Evolutionary conservation across 2,113 vertebrate genomes (phyloP).

Genomic region (Silurus asotus): DNA sequence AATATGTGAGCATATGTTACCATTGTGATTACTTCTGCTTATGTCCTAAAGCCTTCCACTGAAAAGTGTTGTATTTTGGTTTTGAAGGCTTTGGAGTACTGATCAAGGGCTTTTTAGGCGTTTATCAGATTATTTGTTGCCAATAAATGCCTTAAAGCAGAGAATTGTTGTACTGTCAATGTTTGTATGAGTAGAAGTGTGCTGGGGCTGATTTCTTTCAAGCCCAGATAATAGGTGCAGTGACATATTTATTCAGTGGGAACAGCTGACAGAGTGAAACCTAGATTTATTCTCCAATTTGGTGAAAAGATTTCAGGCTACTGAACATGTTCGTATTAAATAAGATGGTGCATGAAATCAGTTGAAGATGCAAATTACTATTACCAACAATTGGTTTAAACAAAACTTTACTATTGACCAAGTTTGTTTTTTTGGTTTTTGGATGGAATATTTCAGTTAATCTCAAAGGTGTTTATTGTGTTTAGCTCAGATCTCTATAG

Average conservation of each 20-base stretch:
- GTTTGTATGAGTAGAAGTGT: background rate
- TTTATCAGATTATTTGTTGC: too few relatives aligned
- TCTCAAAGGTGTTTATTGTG: too few relatives aligned
- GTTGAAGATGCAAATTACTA: background rate
- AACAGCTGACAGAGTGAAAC: background rate
- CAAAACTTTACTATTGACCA: too few relatives aligned
- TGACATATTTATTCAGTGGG: background rate
- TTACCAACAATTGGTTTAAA: too few relatives aligned
- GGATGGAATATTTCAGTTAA: too few relatives aligned
- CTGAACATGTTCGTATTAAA: background rate
- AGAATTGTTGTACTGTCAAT: background rate
- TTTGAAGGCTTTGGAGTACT: background rate
- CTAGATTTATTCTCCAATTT: background rate
- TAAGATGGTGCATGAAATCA: background rate
- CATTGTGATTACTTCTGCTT: background rate
- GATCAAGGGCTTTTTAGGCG: background rate
- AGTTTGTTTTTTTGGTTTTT: too few relatives aligned
- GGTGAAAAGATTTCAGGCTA: background rate
- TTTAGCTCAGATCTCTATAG: too few relatives aligned
- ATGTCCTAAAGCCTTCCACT: background rate
- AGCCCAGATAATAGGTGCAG: background rate
- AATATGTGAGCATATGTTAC: background rate
- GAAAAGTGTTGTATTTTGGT: background rate
- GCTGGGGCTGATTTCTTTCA: background rate
- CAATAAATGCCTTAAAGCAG: background rate